Evolutionary conservation across 2,797 vertebrate species (phyloP).

Genomic region (Enteromius anoplus): DNA sequence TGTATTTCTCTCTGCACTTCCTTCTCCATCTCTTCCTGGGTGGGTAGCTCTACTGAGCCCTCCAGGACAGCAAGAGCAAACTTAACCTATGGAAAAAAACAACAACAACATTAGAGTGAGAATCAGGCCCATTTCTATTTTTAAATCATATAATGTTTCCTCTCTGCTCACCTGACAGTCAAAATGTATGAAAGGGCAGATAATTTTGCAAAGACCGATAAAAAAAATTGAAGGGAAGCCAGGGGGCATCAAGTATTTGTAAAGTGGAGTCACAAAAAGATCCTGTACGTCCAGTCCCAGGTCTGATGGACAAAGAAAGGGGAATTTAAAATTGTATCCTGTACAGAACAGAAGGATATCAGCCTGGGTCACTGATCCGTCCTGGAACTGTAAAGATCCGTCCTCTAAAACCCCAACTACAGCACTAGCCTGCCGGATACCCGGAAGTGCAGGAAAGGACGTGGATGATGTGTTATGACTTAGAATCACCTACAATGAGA

Average conservation of each 20-base stretch:
- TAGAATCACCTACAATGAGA: constrained; percentile 71
- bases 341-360: constrained; percentile 81
- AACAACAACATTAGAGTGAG: not conserved
- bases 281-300: constrained; percentile 69
- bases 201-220: constrained; percentile 76
- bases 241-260: constrained; percentile 74
- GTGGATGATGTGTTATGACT: constrained; percentile 70
- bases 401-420: constrained; percentile 65
- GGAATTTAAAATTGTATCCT: constrained; percentile 78
- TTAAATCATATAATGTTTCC: not conserved
- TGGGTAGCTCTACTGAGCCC: constrained; percentile 70
- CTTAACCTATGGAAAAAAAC: constrained; percentile 67
- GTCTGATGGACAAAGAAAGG: constrained; percentile 67
- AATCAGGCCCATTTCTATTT: not conserved
- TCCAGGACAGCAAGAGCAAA: constrained; percentile 74
- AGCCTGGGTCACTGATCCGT: constrained; percentile 62
- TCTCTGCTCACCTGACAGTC: constrained; percentile 74
- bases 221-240: constrained; percentile 77
- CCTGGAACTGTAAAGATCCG: constrained; percentile 69
- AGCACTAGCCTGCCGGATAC: constrained; percentile 64
- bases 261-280: constrained; percentile 72
- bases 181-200: constrained; percentile 81
- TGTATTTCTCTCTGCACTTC: constrained; percentile 59
- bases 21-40: constrained; percentile 69
- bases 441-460: constrained; percentile 65